Conservation (phyloP, 2,113 vertebrate genomes). For the Tachysurus fulvidraco region DNA sequence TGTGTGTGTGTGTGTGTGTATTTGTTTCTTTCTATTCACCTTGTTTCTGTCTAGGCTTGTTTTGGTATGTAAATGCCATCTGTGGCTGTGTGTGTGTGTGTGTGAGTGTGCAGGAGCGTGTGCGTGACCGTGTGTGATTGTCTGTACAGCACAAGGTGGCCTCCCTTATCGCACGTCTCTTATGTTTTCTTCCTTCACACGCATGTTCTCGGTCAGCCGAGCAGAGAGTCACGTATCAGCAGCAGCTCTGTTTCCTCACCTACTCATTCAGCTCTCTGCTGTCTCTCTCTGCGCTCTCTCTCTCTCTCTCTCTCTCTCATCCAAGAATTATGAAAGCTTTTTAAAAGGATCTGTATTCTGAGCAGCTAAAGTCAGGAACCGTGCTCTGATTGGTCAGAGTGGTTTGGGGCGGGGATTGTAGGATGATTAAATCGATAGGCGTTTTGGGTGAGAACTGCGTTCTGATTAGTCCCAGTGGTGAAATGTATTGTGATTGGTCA, state of each 20-base stretch:
- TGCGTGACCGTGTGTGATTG: not conserved
- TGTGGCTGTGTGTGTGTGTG: not conserved
- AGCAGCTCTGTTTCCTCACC: slow-evolving; percentile 19
- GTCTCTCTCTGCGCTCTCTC: not conserved
- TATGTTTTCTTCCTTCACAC: slow-evolving; percentile 36
- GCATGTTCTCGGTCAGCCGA: slow-evolving; percentile 27
- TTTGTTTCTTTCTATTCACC: slow-evolving; percentile 10
- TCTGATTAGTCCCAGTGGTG: not conserved
- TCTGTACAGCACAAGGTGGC: not conserved
- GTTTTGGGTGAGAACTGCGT: not conserved
- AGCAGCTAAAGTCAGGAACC: not conserved
- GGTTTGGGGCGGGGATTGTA: not conserved
- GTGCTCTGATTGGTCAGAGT: not conserved
- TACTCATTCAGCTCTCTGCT: not conserved
- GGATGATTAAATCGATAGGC: not conserved
- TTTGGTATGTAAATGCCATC: slow-evolving; percentile 38
- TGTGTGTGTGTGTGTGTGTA: slow-evolving; percentile 24
- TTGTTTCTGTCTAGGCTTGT: slow-evolving; percentile 35
- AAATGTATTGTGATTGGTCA: not conserved
- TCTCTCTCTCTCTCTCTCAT: not conserved
- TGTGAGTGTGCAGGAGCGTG: not conserved
- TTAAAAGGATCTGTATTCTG: not conserved
- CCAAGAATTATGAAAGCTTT: not conserved
- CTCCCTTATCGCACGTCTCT: slow-evolving; percentile 44
- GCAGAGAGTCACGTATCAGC: slow-evolving; percentile 46